A percentile compares a stretch with the other conserved stretches of the same genome.
These are phyloP conservation scores for Leucozona laternaria DNA, from an alignment of 2,888 invertebrate genomes.

Conservation along the genomic window DNA sequence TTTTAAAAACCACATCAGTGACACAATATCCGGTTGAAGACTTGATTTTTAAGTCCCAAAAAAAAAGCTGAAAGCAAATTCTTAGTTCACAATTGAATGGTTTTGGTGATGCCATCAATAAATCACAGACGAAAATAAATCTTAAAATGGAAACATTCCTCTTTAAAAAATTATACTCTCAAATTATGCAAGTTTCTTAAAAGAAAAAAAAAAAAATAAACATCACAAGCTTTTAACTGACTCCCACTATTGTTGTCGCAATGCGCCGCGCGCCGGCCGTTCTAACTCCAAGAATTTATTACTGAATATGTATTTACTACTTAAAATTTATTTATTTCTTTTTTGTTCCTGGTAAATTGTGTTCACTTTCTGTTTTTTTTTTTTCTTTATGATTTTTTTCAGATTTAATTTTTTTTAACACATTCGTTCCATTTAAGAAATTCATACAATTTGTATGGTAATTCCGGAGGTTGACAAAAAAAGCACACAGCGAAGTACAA, in stretches of 20 bases:
- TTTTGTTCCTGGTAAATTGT: conserved; percentile 8
- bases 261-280: neutral
- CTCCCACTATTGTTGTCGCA: conserved; percentile 7
- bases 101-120: conserved; percentile 13
- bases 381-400: neutral
- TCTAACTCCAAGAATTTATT: neutral
- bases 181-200: conserved; percentile 1
- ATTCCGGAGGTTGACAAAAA: conserved; percentile 18
- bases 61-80: neutral
- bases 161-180: conserved; percentile 8
- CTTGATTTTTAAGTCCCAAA: neutral
- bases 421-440: conserved; percentile 1
- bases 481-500: neutral
- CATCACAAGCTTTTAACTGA: neutral
- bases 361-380: conserved; percentile 21
- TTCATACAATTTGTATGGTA: conserved; percentile 23
- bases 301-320: conserved; percentile 12
- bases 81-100: conserved; percentile 8
- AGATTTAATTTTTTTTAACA: neutral
- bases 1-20: neutral
- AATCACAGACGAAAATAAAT: conserved; percentile 1
- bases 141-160: neutral
- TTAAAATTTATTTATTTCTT: conserved; percentile 5
- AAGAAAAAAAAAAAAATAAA: neutral
- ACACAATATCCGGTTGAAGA: conserved; percentile 13